These are phyloP conservation scores for Muschampia plurimacula DNA, from an alignment of 2,888 invertebrate species.

Conservation along the genomic window DNA sequence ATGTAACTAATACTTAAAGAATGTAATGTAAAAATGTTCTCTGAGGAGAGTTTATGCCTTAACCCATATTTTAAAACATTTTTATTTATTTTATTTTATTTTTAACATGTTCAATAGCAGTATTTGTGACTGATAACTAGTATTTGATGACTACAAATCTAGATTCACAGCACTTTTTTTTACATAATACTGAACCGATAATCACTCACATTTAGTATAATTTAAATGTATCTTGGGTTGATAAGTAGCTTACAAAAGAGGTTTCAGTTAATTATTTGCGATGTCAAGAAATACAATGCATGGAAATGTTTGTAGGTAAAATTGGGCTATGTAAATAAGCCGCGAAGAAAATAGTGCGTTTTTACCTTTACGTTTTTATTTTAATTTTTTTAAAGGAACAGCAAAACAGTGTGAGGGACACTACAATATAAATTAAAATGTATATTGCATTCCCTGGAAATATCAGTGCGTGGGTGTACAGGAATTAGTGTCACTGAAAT, in stretches of 20 bases:
- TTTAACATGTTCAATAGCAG: conserved; percentile 19
- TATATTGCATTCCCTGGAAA: no score
- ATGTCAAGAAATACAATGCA: not conserved
- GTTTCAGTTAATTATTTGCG: conserved; percentile 11
- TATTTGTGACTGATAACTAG: conserved; percentile 37
- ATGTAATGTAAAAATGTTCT: conserved; percentile 6
- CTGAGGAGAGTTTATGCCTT: conserved; percentile 1
- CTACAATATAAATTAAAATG: no score
- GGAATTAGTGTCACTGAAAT: no score
- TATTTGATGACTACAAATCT: conserved; percentile 37
- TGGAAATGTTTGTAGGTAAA: not conserved
- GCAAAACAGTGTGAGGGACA: not conserved
- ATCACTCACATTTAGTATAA: conserved; percentile 38
- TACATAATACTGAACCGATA: conserved; percentile 31
- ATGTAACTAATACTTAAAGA: not conserved
- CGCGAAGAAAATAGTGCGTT: not conserved
- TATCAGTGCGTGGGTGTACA: no score
- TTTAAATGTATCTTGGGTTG: conserved; percentile 36
- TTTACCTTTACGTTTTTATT: not conserved
- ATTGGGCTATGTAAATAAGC: not conserved
- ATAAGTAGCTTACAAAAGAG: conserved; percentile 20
- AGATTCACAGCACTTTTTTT: conserved; percentile 30
- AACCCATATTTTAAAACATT: conserved; percentile 17
- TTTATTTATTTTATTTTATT: no score
- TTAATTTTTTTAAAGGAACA: not conserved